phyloP scores from a whole-genome alignment of 2,797 vertebrate species.

The Lepilemur septentrionalis region DNA sequence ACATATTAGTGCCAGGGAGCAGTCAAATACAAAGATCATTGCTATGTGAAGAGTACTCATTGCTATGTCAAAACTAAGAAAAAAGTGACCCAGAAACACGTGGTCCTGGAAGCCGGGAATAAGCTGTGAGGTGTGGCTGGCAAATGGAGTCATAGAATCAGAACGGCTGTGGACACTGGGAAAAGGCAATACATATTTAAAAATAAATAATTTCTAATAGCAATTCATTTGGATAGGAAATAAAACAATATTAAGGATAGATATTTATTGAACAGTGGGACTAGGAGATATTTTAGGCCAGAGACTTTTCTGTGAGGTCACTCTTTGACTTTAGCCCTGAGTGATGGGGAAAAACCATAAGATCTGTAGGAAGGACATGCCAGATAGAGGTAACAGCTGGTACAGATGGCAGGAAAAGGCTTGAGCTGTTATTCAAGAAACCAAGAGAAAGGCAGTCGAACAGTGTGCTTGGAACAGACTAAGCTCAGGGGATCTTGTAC shows the following conservation, averaged over 20 bases:
- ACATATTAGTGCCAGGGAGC: not conserved
- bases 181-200: not conserved
- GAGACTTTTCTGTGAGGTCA: not conserved
- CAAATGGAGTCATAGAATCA: not conserved
- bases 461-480: not conserved
- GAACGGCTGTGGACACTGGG: not conserved
- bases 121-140: not conserved
- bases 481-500: not conserved
- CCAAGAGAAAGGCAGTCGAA: not conserved
- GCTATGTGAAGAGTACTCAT: not conserved
- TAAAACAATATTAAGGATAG: not conserved
- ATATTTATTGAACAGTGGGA: not conserved
- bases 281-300: not conserved
- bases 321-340: not conserved
- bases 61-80: not conserved
- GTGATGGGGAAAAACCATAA: not conserved
- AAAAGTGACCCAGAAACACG: not conserved
- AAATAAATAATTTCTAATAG: not conserved
- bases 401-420: not conserved
- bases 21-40: not conserved
- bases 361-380: not conserved
- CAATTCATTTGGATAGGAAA: not conserved
- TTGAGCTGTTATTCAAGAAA: not conserved
- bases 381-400: not conserved
- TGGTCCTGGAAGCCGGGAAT: not conserved